A percentile compares a stretch with the other conserved stretches of the same genome.
Conservation (phyloP, 2,113 vertebrate genomes). For the Gallinago paraguaiae region DNA sequence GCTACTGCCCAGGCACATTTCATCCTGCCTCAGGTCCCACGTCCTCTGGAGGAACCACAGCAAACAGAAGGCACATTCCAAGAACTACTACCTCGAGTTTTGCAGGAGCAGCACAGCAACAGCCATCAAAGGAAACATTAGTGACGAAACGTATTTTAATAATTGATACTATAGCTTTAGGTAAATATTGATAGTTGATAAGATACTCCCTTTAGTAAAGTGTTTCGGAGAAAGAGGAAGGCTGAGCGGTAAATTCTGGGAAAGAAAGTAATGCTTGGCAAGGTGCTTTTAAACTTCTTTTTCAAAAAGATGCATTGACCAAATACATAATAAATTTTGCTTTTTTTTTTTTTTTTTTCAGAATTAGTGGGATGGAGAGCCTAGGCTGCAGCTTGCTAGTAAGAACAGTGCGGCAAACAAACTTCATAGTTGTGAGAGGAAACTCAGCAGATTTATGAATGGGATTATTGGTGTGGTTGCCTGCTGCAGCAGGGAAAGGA, state of each 20-base stretch:
- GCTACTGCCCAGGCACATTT: neutral
- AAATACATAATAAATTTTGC: neutral
- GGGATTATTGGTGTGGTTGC: constrained; percentile 34
- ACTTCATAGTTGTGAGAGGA: neutral
- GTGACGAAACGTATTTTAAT: neutral
- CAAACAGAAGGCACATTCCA: neutral
- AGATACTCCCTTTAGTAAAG: neutral
- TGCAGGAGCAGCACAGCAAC: neutral
- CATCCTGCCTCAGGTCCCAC: neutral
- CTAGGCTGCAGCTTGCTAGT: neutral
- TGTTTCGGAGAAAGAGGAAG: constrained; percentile 39
- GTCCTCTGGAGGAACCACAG: neutral
- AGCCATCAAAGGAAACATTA: neutral
- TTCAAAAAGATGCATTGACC: neutral
- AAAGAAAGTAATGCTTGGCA: neutral
- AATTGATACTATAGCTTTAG: neutral
- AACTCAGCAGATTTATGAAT: constrained; percentile 39
- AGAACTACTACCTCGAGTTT: neutral
- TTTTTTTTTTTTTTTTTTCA: neutral
- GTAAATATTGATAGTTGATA: constrained; percentile 5
- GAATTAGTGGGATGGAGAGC: neutral
- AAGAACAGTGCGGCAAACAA: neutral
- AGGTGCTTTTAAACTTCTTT: neutral
- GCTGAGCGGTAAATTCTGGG: neutral
- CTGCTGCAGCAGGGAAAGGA: constrained; percentile 25